Percentiles rank a stretch among this genome's conserved stretches.
Evolutionary conservation across 2,797 vertebrate species (phyloP).

Genomic region (Moxostoma hubbsi): DNA sequence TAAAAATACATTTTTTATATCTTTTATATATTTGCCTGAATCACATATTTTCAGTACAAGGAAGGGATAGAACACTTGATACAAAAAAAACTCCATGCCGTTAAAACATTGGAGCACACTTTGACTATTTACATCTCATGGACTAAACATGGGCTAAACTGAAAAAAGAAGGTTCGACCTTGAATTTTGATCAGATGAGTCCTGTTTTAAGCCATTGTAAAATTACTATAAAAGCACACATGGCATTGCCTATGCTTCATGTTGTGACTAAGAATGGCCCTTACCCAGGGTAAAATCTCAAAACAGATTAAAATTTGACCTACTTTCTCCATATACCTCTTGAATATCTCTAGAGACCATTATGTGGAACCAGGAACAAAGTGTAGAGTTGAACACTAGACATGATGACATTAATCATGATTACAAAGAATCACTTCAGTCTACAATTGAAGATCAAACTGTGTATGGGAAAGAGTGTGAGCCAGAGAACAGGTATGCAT

Average conservation of each 20-base stretch:
- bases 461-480: slow-evolving; percentile 28
- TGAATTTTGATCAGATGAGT: too few relatives aligned
- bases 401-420: background rate
- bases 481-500: slow-evolving; percentile 68
- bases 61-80: too few relatives aligned
- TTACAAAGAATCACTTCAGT: slow-evolving; percentile 29
- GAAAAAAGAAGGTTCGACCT: too few relatives aligned
- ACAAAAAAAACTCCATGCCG: background rate
- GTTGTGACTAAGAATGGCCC: too few relatives aligned
- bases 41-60: too few relatives aligned
- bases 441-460: slow-evolving; percentile 30
- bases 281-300: too few relatives aligned
- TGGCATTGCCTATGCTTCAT: too few relatives aligned
- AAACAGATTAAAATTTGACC: too few relatives aligned
- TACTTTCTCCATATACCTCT: background rate
- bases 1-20: too few relatives aligned
- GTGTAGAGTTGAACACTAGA: slow-evolving; percentile 21
- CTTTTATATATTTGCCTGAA: too few relatives aligned
- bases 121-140: background rate
- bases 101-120: background rate
- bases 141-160: background rate
- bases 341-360: slow-evolving; percentile 43
- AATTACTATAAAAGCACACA: too few relatives aligned
- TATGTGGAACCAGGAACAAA: slow-evolving; percentile 50
- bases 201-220: too few relatives aligned